phyloP scores from a whole-genome alignment of 2,797 vertebrate species.

The Leptatherina wallacei region DNA sequence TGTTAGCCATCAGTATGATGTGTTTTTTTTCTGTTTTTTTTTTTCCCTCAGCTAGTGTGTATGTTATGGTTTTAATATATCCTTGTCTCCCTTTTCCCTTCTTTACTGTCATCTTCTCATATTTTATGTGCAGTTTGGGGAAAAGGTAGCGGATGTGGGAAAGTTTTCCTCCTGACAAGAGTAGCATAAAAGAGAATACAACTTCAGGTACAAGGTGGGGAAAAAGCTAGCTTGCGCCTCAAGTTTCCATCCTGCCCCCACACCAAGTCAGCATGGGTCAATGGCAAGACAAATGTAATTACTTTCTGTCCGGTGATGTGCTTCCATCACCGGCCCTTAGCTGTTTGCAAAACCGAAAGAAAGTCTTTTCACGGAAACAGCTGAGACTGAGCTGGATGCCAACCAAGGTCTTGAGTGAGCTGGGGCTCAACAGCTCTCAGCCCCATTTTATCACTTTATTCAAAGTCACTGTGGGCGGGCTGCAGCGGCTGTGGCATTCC shows the following conservation, averaged over 20 bases:
- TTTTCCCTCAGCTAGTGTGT: slow-evolving; percentile 18
- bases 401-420: slow-evolving; percentile 63
- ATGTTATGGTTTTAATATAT: not conserved
- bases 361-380: slow-evolving; percentile 53
- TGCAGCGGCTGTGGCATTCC: slow-evolving; percentile 64
- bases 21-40: slow-evolving; percentile 7
- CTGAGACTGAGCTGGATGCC: slow-evolving; percentile 51
- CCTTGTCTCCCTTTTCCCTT: not conserved
- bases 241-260: slow-evolving; percentile 27
- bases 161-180: slow-evolving; percentile 24
- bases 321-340: slow-evolving; percentile 61
- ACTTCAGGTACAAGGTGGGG: slow-evolving; percentile 14
- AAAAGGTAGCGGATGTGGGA: slow-evolving; percentile 20
- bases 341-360: slow-evolving; percentile 56
- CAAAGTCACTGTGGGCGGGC: slow-evolving; percentile 77
- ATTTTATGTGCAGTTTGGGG: slow-evolving; percentile 30
- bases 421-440: slow-evolving; percentile 63
- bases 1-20: slow-evolving; percentile 36
- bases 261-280: slow-evolving; percentile 60
- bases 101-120: slow-evolving; percentile 19
- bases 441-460: slow-evolving; percentile 69
- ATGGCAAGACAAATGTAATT: slow-evolving; percentile 67
- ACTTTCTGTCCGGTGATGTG: slow-evolving; percentile 55
- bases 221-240: slow-evolving; percentile 17
- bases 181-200: slow-evolving; percentile 16